Conservation (phyloP, 2,888 invertebrate species). For the Athalia cordata region DNA sequence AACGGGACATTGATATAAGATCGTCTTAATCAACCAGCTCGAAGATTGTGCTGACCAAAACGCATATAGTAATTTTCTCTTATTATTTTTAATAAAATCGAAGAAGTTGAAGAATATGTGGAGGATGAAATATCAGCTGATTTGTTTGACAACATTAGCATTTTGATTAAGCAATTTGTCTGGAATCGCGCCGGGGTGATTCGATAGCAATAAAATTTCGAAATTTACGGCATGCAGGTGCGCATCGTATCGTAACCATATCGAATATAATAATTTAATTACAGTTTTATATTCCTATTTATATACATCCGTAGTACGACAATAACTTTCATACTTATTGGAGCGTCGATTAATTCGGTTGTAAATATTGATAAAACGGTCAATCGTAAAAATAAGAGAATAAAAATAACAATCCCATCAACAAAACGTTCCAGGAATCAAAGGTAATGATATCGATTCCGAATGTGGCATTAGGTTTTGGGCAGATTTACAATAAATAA, state of each 20-base stretch:
- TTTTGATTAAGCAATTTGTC: too few species aligned
- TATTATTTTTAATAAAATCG: neutral
- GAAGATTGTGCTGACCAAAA: neutral
- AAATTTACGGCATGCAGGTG: neutral
- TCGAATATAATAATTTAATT: neutral
- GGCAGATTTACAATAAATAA: too few species aligned
- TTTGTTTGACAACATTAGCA: too few species aligned
- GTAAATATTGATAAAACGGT: neutral
- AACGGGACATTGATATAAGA: neutral
- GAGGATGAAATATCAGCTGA: too few species aligned
- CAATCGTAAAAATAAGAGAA: neutral
- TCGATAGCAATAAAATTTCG: neutral
- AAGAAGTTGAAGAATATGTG: neutral
- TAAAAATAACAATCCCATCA: neutral
- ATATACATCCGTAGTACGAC: too few species aligned
- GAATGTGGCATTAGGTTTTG: too few species aligned
- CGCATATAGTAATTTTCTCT: neutral
- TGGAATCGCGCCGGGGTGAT: too few species aligned
- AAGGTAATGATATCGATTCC: too few species aligned
- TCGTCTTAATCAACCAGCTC: conserved; percentile 20
- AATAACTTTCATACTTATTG: neutral
- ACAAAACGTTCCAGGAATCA: neutral
- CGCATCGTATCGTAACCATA: conserved; percentile 2
- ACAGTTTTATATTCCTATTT: neutral
- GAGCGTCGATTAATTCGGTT: neutral